Evolutionary conservation across 1,140 invertebrate species (phyloP), one percentile per base, ranked within the genome.

Genomic region (Megathymus violae): DNA sequence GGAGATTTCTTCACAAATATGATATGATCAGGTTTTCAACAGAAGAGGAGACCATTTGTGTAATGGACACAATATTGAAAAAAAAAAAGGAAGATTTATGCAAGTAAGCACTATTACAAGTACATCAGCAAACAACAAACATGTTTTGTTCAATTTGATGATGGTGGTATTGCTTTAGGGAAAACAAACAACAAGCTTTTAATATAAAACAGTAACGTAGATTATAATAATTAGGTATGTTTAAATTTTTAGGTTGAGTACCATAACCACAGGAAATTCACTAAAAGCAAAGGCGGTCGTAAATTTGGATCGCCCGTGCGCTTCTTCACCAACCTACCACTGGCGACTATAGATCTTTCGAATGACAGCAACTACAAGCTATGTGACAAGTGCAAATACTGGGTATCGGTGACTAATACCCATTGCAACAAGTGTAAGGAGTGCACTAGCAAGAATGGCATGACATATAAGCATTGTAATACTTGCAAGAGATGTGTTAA

Each of bases 401-500:
- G 94, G 93, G 94, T 96, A 4, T 92, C 93, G 0, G 50, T 77
- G 10, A 94, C 94, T 59, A 97, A 97, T 76, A 91, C 91, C 19
- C 97, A 98, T 85, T 98, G 97, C 69, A 84, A 89, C 5, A 92
- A 93, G 40, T 97, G 97, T 76, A 91, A 92, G 0, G 81, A 79
- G 16, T 98, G 97, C 71, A 95, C 96, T 0, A 96, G 96, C 1
- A 97, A 96, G 85, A 95, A 97, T 91, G 97, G 97, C 0, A 92
- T 93, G 70, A 93, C 92, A 0, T 97, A 97, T 76, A 92, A 85
- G 10, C 97, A 98, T 78, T 98, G 97, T 79, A 78, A 93, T 40
- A 62, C 77, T 13, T 98, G 97, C 80, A 88, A 94, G n/a, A 88
- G 93, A 54, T 98, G 97, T 84, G 96, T 97, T 0, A 97, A 98